These are phyloP conservation scores for Orussus abietinus DNA, from an alignment of 1,140 invertebrate species.

Conservation along the genomic window DNA sequence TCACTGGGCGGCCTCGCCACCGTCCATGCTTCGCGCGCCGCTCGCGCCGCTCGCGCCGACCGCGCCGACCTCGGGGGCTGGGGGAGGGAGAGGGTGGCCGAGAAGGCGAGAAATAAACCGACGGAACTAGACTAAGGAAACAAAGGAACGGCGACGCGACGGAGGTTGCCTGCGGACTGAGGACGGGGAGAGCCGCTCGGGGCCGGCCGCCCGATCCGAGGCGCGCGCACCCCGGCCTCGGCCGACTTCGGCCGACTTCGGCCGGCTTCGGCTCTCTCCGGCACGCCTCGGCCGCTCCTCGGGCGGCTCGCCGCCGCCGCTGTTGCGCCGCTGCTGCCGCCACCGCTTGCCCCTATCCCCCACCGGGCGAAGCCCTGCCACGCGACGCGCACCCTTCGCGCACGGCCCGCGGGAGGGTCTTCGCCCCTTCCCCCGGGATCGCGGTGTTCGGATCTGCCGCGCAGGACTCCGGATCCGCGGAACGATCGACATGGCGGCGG, in stretches of 20 bases:
- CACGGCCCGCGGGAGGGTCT: conserved; percentile 1
- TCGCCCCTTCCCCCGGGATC: conserved; percentile 4
- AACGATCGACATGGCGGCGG: no score
- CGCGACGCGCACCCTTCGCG: conserved; percentile 2
- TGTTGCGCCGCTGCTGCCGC: conserved; percentile 21
- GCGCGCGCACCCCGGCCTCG: conserved; percentile 16
- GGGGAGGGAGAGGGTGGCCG: no score
- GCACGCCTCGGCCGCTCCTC: conserved; percentile 7
- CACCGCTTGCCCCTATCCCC: conserved; percentile 17
- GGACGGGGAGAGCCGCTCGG: neutral
- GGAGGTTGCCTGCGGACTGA: conserved; percentile 49
- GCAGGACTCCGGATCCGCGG: no score
- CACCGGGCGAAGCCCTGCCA: conserved; percentile 13
- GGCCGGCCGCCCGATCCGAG: neutral
- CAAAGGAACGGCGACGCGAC: conserved; percentile 45
- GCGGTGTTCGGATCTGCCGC: no score
- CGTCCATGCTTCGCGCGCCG: neutral
- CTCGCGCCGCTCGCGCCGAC: no score
- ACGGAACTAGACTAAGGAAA: conserved; percentile 48
- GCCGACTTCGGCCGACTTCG: conserved; percentile 5
- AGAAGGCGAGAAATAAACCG: conserved; percentile 1
- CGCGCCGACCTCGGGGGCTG: no score
- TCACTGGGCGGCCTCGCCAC: no score
- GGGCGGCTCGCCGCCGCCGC: conserved; percentile 15
- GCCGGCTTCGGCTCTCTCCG: conserved; percentile 3